Percentiles rank a stretch among this genome's conserved stretches.
Conservation (phyloP, 2,797 vertebrate species). For the Carapus acus region DNA sequence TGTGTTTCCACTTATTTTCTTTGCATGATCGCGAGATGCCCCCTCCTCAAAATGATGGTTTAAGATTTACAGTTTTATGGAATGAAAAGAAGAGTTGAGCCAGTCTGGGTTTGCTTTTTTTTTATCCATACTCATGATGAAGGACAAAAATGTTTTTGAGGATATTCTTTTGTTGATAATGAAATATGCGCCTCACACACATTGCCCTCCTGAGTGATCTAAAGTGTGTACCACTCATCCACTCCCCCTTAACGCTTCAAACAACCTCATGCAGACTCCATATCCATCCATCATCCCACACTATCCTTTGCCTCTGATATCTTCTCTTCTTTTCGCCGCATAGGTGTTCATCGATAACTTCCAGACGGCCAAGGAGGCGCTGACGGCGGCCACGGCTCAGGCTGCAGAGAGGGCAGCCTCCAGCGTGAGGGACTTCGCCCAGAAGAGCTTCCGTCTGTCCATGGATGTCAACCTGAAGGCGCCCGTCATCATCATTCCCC, state of each 20-base stretch:
- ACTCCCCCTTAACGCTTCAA: slow-evolving; percentile 3
- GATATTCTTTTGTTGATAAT: no score
- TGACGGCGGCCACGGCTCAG: slow-evolving; percentile 84
- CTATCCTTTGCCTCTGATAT: not conserved
- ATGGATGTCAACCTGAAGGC: slow-evolving; percentile 87
- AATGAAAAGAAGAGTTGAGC: no score
- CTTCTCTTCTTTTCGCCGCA: not conserved
- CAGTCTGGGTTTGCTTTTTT: no score
- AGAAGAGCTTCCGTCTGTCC: slow-evolving; percentile 85
- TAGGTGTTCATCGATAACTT: slow-evolving; percentile 65
- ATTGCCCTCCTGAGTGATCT: no score
- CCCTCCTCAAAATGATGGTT: no score
- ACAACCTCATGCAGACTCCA: slow-evolving; percentile 6
- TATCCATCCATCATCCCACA: not conserved
- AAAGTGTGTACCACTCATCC: not conserved
- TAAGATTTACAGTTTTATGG: no score
- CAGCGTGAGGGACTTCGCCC: slow-evolving; percentile 85
- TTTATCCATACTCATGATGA: no score
- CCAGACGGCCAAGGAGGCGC: slow-evolving; percentile 80
- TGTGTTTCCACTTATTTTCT: slow-evolving; percentile 20
- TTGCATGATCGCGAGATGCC: slow-evolving; percentile 28
- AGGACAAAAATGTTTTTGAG: no score
- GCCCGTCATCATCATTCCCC: slow-evolving; percentile 87
- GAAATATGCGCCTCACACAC: no score
- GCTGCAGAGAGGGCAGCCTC: slow-evolving; percentile 91